A percentile compares a stretch with the other conserved stretches of the same genome.
These are phyloP conservation scores for Pimpla rufipes DNA, from an alignment of 2,888 invertebrate genomes.

Conservation along the genomic window DNA sequence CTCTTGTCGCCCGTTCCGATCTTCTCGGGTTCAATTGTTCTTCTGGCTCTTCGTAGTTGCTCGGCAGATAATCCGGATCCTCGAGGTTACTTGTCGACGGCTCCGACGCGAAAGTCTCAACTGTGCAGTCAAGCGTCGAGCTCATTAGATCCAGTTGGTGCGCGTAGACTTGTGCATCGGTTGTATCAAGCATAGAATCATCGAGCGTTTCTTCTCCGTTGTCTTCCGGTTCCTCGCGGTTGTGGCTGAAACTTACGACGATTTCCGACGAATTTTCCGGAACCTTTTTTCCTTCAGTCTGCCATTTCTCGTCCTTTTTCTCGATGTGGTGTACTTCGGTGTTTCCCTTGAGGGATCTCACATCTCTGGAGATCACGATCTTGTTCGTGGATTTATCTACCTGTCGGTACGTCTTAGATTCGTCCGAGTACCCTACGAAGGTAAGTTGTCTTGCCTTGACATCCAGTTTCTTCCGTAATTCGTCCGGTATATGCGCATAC, in stretches of 20 bases:
- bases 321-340: neutral
- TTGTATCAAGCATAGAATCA: neutral
- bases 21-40: neutral
- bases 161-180: neutral
- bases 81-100: neutral
- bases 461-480: constrained; percentile 63
- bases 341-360: neutral
- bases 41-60: neutral
- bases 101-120: neutral
- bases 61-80: constrained; percentile 12
- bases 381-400: constrained; percentile 28
- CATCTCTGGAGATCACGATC: constrained; percentile 32
- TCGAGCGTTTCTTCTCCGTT: neutral
- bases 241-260: neutral
- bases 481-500: constrained; percentile 66
- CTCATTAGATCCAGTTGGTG: neutral
- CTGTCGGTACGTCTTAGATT: constrained; percentile 52
- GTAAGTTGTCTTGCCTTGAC: constrained; percentile 59
- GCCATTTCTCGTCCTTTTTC: constrained; percentile 1
- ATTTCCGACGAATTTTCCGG: neutral
- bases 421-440: constrained; percentile 60
- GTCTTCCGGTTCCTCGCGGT: no score
- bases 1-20: constrained; percentile 16
- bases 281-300: neutral
- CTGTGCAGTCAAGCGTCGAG: neutral